Evolutionary conservation across 2,113 vertebrate genomes (phyloP), one percentile per base, ranked within the genome.

Genomic region (Dipodomys stephensi): DNA sequence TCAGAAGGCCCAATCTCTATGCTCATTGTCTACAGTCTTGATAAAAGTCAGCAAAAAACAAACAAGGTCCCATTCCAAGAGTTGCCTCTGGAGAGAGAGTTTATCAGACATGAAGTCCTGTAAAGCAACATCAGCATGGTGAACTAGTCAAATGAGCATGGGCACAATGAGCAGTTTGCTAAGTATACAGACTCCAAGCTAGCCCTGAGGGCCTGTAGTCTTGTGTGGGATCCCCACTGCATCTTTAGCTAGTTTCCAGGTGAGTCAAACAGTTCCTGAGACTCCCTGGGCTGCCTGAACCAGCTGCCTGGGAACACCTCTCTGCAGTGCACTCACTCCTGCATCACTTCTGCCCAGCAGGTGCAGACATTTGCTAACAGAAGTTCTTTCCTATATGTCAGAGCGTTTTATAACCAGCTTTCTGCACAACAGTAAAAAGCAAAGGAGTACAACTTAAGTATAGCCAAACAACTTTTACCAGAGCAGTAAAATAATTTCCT

Each of bases 391-490:
- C 90, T 90, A 15, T 79, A 64, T 57, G 60, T 92, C 85, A 95
- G 83, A 93, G 85, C 32, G 0, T 96, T 96, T 95, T 96, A 97
- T 69, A 96, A 62, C 90, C 39, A 95, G 92, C 88, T 97, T 96
- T 96, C 97, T 95, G 90, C 93, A 96, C 44, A 94, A 96, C 79
- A 82, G 53, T 92, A 88, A 96, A 95, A 96, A 95, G 60, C 65
- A 82, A 86, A 92, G 85, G 83, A 90, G 76, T 87, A 90, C 65
- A 95, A 71, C 82, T 92, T 88, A 94, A 96, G 90, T 32, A 27
- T 46, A 90, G 92, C 88, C 85, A 90, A 88, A 93, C 90, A 94
- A 86, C 95, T 94, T 97, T 93, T 95, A 85, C 90, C 35, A 32
- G 93, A 88, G 87, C 79, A 76, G 60, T 92, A 85, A 96, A 94